Base-by-base conservation (phyloP, 1,140 invertebrate genomes). In the Pseudomyrmex pallidus region DNA sequence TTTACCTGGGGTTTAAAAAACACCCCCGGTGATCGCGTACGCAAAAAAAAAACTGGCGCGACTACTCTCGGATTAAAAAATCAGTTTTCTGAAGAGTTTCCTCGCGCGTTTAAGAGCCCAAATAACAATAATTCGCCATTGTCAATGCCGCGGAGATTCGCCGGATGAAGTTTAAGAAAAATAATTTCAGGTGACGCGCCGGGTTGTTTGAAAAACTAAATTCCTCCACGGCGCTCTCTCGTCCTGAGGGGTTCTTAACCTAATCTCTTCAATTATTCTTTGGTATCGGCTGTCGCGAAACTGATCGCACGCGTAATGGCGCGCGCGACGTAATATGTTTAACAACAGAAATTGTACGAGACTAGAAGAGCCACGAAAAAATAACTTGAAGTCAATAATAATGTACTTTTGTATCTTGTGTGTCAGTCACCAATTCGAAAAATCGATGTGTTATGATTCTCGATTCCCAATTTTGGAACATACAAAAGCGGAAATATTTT, bases 231-330 rank as follows among this genome's bases (percentile, higher is more conserved):
- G 56, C 25, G 68, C 17, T 5, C 4, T 35, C 35, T 70, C 12
- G 73, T 56, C 57, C 72, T 86, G 89, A 91, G 90, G 86, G 91
- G 86, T 88, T 82, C 90, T 91, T 90, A 84, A 91, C 89, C 89
- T 92, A 92, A 92, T 62, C 73, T 85, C 48, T 83, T 90, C 86
- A 89, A 87, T 82, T 92, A 90, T 90, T 94, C 93, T 94, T 94
- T 94, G 93, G 93, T 93, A 92, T 93, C 83, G 92, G 92, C 93
- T 91, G 91, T 93, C 76, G 63, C 78, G 25, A 52, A 52, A 72
- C 64, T 44, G 12, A 22, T 25, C 50, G 22, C 61, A 56, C 13
- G 25, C 73, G 54, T 61, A 61, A 25, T 25, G 25, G 25, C 25
- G 46, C 57, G 68, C 70, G 85, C 86, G 83, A 74, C 48, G 22